These are phyloP conservation scores for Salvelinus alpinus DNA, from an alignment of 2,113 vertebrate species.

Conservation along the genomic window DNA sequence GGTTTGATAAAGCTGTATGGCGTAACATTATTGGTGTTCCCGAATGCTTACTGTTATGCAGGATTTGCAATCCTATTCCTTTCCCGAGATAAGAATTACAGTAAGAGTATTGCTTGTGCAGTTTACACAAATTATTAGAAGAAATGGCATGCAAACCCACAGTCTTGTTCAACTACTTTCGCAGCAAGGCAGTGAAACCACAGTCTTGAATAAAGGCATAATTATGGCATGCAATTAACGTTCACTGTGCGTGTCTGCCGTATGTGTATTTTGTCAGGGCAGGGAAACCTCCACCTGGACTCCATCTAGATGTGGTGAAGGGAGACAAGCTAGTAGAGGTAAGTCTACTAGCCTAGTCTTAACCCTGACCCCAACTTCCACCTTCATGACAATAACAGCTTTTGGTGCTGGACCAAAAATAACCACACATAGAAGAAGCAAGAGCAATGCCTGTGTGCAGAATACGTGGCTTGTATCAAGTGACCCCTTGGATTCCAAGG, in stretches of 20 bases:
- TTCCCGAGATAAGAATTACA: background rate
- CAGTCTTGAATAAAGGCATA: background rate
- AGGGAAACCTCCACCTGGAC: constrained; percentile 83
- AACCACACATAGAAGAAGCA: too few relatives aligned
- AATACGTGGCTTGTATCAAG: too few relatives aligned
- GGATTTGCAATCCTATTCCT: background rate
- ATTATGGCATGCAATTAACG: background rate
- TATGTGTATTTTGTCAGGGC: constrained; percentile 70
- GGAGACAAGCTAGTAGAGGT: constrained; percentile 90
- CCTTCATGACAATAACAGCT: too few relatives aligned
- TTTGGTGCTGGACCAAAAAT: too few relatives aligned
- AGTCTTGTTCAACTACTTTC: background rate
- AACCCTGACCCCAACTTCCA: too few relatives aligned
- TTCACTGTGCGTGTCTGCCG: background rate
- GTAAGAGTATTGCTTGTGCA: too few relatives aligned
- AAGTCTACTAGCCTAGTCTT: constrained; percentile 47
- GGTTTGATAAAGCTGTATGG: too few relatives aligned
- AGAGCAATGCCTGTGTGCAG: too few relatives aligned
- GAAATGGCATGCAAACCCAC: background rate
- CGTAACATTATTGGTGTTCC: too few relatives aligned
- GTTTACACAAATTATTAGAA: too few relatives aligned
- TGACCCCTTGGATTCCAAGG: background rate
- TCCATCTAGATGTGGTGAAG: constrained; percentile 89
- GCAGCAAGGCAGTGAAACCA: background rate
- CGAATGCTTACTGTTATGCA: too few relatives aligned